These are phyloP conservation scores for Prunella himalayana DNA, from an alignment of 2,113 vertebrate species.

Conservation along the genomic window DNA sequence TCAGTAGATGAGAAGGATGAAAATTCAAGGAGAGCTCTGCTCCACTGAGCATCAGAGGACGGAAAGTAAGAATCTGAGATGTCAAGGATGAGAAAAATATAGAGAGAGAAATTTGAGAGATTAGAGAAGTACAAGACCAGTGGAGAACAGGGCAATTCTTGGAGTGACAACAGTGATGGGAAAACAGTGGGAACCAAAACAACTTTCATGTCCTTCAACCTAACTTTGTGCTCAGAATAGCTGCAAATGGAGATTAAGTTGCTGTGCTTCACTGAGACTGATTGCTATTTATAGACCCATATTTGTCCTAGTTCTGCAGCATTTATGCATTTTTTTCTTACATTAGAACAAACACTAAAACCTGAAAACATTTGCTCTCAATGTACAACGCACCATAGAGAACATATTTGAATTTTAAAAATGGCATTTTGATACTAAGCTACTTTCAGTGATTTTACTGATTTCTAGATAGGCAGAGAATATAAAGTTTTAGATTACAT, in stretches of 20 bases:
- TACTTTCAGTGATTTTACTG: neutral
- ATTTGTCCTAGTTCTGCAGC: constrained; percentile 53
- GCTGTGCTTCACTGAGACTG: constrained; percentile 38
- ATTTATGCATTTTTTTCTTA: constrained; percentile 24
- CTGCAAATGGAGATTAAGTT: constrained; percentile 44
- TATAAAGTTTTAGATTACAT: neutral
- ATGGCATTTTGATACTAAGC: neutral
- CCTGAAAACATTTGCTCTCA: neutral
- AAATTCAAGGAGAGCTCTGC: neutral
- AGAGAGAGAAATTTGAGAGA: neutral
- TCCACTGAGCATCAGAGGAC: neutral
- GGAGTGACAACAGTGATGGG: constrained; percentile 1
- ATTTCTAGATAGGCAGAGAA: neutral
- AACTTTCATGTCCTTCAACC: constrained; percentile 28
- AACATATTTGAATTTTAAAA: neutral
- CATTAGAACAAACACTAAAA: constrained; percentile 37
- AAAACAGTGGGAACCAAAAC: constrained; percentile 1
- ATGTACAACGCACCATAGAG: neutral
- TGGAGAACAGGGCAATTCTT: neutral
- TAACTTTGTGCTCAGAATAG: constrained; percentile 56
- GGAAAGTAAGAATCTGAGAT: neutral
- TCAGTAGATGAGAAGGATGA: neutral
- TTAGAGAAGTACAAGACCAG: neutral
- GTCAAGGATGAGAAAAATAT: neutral
- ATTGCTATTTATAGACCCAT: constrained; percentile 43